phyloP scores from a whole-genome alignment of 2,888 invertebrate species.

The Meiosimyza platycephala region DNA sequence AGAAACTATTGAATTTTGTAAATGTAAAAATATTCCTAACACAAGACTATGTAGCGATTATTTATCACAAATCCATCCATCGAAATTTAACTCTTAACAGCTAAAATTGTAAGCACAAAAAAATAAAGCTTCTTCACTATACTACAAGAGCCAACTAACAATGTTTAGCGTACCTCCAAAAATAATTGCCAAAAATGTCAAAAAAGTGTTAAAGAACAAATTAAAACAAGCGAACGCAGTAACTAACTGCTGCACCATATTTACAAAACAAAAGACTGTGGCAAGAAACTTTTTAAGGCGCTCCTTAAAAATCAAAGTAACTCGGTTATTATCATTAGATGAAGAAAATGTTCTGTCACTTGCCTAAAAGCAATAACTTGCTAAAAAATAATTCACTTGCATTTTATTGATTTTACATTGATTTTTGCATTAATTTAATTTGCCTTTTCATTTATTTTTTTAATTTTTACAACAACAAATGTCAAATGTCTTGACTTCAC shows the following conservation, averaged over 20 bases:
- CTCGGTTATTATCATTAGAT: neutral
- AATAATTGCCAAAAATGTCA: conserved; percentile 5
- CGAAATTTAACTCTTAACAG: too few species aligned
- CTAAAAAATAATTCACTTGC: neutral
- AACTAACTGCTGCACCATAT: neutral
- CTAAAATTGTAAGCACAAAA: too few species aligned
- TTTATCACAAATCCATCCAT: too few species aligned
- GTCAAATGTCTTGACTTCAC: neutral
- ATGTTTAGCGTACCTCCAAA: neutral
- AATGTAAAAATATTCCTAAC: too few species aligned
- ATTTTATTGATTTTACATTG: neutral
- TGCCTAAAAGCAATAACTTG: neutral
- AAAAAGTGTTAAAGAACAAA: conserved; percentile 4
- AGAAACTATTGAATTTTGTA: too few species aligned
- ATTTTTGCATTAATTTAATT: neutral
- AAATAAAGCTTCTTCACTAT: too few species aligned
- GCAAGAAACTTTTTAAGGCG: neutral
- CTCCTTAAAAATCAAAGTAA: neutral
- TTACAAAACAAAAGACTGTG: neutral
- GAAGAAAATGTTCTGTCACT: neutral
- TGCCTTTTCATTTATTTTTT: neutral
- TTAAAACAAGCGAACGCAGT: neutral
- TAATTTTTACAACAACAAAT: conserved; percentile 3
- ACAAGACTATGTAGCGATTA: too few species aligned
- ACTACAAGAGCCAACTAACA: too few species aligned